Conservation (phyloP, 1,140 invertebrate genomes). For the Psix sp. region DNA sequence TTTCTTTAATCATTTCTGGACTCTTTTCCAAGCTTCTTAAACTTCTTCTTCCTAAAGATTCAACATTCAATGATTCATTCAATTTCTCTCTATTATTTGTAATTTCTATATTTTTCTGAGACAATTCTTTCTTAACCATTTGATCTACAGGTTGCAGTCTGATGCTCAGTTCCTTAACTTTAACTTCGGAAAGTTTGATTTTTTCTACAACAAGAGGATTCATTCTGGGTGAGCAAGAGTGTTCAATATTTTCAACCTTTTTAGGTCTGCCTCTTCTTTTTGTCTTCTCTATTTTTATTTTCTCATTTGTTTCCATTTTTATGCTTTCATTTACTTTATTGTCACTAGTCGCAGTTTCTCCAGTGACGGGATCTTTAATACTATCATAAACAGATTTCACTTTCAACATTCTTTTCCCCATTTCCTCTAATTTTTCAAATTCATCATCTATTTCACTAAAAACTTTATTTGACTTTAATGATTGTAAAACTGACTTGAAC, state of each 20-base stretch:
- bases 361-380: constrained; percentile 3
- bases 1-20: no score
- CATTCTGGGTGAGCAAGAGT: constrained; percentile 6
- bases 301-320: no score
- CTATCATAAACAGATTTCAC: constrained; percentile 30
- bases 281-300: no score
- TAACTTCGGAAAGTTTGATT: constrained; percentile 1
- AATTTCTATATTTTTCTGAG: background rate
- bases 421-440: constrained; percentile 8
- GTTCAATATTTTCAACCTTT: background rate
- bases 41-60: no score
- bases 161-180: constrained; percentile 9
- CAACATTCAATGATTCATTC: no score
- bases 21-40: no score
- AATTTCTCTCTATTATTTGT: background rate
- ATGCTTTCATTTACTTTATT: no score
- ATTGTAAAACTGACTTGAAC: constrained; percentile 29
- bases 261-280: background rate
- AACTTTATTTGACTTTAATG: constrained; percentile 16
- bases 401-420: constrained; percentile 15
- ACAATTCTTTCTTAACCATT: background rate
- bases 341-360: background rate
- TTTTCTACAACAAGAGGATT: constrained; percentile 17
- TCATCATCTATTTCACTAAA: constrained; percentile 8
- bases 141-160: constrained; percentile 2